Conservation (phyloP, 35 echinoderm and acorn worm genomes). For the Ophioderma brevispina region DNA sequence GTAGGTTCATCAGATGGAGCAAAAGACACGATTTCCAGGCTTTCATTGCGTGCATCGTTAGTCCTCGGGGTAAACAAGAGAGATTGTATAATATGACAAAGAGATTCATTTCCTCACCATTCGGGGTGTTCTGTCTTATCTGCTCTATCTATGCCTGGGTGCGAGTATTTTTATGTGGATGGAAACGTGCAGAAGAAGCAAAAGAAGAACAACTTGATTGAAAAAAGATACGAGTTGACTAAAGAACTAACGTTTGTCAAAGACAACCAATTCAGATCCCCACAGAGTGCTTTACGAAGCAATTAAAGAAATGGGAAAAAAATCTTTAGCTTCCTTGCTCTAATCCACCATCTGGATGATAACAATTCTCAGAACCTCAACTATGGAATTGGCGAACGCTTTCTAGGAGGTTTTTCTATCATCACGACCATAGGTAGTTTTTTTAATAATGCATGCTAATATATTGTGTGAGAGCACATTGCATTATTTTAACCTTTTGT, state of each 20-base stretch:
- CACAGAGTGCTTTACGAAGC: neutral
- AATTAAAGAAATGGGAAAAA: neutral
- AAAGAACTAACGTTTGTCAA: neutral
- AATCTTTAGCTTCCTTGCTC: neutral
- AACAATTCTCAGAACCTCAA: neutral
- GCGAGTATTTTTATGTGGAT: conserved; percentile 43
- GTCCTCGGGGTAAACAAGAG: neutral
- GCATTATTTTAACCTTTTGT: no score
- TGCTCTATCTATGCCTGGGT: conserved; percentile 17
- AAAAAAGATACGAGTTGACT: neutral
- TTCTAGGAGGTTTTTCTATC: conserved; percentile 49
- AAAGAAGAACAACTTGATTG: neutral
- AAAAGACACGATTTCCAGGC: neutral
- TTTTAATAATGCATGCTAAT: no score
- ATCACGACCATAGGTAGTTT: conserved; percentile 59
- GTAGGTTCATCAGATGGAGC: neutral
- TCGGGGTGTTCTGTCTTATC: conserved; percentile 44
- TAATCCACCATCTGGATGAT: neutral
- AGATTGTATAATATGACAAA: neutral
- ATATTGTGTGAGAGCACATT: no score
- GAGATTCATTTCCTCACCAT: conserved; percentile 20
- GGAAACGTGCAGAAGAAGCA: neutral
- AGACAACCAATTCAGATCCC: neutral
- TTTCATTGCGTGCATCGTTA: neutral
- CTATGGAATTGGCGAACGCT: conserved; percentile 35